Conservation (phyloP, 2,797 vertebrate genomes). For the Neomorphus geoffroyi region DNA sequence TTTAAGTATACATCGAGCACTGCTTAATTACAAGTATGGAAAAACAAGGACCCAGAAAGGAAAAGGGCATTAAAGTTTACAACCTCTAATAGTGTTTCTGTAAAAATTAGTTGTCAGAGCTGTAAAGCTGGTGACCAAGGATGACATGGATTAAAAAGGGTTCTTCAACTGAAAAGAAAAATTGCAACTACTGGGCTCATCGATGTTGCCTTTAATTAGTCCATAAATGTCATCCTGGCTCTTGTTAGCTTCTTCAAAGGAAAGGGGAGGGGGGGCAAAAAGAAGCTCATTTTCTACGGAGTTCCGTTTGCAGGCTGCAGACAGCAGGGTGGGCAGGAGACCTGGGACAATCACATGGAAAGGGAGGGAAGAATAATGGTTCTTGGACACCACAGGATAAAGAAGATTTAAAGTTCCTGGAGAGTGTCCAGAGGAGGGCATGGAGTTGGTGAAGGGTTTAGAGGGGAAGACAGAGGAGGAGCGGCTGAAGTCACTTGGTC, state of each 20-base stretch:
- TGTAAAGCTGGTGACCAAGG: constrained; percentile 67
- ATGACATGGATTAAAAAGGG: constrained; percentile 60
- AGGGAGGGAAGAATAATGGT: not conserved
- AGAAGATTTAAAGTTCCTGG: too few species aligned
- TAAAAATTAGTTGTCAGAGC: constrained; percentile 64
- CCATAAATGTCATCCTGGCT: constrained; percentile 37
- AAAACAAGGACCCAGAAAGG: constrained; percentile 11
- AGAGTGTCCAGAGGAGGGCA: too few species aligned
- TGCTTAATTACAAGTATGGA: constrained; percentile 57
- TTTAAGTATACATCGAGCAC: constrained; percentile 27
- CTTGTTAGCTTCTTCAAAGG: constrained; percentile 45
- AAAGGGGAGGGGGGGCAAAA: not conserved
- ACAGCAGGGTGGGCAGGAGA: not conserved
- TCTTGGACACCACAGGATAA: not conserved
- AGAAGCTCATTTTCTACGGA: not conserved
- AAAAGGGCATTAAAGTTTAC: constrained; percentile 70
- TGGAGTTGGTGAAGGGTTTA: too few species aligned
- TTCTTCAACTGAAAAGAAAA: not conserved
- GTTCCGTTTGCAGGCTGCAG: not conserved
- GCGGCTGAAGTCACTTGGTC: too few species aligned
- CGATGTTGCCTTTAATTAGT: constrained; percentile 62
- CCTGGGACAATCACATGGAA: not conserved
- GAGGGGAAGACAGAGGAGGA: too few species aligned
- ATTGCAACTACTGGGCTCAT: not conserved
- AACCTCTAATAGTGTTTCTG: constrained; percentile 50